A percentile compares a stretch with the other conserved stretches of the same genome.
Evolutionary conservation across 2,113 vertebrate genomes (phyloP).

Genomic region (Clarias macrocephalus): DNA sequence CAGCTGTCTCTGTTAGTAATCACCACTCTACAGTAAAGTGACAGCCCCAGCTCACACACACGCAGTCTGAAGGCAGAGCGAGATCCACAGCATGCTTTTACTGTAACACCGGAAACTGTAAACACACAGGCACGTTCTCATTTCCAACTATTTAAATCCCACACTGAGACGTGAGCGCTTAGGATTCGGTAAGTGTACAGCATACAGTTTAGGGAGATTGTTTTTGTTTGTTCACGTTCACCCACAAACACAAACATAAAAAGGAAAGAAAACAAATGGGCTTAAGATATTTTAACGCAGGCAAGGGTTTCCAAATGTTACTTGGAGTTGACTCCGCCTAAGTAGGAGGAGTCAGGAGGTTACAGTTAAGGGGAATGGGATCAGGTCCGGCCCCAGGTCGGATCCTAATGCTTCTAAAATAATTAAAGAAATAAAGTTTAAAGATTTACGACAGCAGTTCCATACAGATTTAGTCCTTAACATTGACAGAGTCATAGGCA

Average conservation of each 20-base stretch:
- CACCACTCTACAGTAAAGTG: neutral
- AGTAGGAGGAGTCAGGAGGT: neutral
- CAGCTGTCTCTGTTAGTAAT: constrained; percentile 47
- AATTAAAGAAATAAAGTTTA: too few species aligned
- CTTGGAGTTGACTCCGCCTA: neutral
- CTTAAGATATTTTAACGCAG: neutral
- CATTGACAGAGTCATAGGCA: neutral
- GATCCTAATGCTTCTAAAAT: too few species aligned
- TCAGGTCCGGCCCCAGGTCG: too few species aligned
- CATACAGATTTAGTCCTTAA: neutral
- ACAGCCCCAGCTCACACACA: neutral
- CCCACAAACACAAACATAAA: too few species aligned
- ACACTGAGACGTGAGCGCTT: neutral
- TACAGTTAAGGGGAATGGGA: neutral
- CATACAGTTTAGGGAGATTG: neutral
- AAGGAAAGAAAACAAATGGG: too few species aligned
- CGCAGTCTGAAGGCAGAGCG: neutral
- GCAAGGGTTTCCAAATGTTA: neutral
- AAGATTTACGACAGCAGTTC: neutral
- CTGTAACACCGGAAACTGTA: neutral
- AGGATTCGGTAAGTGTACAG: neutral
- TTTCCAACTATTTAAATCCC: neutral
- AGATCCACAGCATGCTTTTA: neutral
- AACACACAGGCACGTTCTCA: neutral
- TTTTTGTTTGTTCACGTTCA: neutral